Conservation (phyloP, 2,888 invertebrate genomes). For the Hemistola chrysoprasaria region DNA sequence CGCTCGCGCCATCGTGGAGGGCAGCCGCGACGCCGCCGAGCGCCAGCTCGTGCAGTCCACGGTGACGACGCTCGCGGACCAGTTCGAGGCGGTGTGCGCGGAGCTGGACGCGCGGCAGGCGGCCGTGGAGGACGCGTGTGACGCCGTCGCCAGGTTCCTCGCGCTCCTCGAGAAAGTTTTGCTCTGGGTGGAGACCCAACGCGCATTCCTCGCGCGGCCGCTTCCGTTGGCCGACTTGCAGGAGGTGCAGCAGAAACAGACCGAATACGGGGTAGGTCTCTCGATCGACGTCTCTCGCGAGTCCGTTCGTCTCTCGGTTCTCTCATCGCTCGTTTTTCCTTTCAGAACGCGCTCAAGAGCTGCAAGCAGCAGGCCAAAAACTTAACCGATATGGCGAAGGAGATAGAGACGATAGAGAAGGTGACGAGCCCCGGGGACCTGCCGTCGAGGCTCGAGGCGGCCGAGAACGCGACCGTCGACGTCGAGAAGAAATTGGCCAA, state of each 20-base stretch:
- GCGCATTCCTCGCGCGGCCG: conserved; percentile 89
- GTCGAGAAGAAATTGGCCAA: conserved; percentile 92
- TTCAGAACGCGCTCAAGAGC: conserved; percentile 92
- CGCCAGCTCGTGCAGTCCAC: conserved; percentile 88
- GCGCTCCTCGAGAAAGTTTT: conserved; percentile 91
- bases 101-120: conserved; percentile 92
- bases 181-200: conserved; percentile 92
- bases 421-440: conserved; percentile 93
- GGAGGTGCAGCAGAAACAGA: conserved; percentile 92
- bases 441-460: conserved; percentile 91
- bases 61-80: conserved; percentile 88
- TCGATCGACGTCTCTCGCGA: background rate
- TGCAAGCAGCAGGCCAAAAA: conserved; percentile 94
- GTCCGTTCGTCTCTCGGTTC: background rate
- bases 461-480: conserved; percentile 92
- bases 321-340: conserved; percentile 10
- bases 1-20: conserved; percentile 90
- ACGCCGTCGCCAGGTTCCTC: conserved; percentile 94
- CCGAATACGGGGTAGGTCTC: conserved; percentile 90
- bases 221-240: conserved; percentile 89
- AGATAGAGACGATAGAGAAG: conserved; percentile 91
- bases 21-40: conserved; percentile 90
- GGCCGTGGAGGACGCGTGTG: conserved; percentile 92
- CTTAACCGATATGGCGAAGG: conserved; percentile 95
- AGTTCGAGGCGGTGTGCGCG: conserved; percentile 88